Evolutionary conservation across 2,888 invertebrate species (phyloP), one percentile per base, ranked within the genome.

Genomic region (Heliconius sara): DNA sequence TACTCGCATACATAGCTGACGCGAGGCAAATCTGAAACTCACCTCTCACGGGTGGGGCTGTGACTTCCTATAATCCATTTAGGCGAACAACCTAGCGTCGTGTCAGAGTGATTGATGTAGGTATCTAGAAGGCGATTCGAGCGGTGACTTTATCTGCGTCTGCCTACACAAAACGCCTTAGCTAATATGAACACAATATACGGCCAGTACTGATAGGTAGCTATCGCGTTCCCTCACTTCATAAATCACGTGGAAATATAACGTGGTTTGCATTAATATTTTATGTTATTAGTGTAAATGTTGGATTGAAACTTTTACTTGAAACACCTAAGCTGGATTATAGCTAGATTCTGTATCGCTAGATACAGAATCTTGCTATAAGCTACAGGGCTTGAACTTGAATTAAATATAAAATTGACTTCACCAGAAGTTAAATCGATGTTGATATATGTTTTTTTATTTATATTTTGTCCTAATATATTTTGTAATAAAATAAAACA

Each of bases 41-140:
- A 91, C 90, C 90, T 91, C 81, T 85, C 84, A 83, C 86, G 88
- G 88, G 89, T 84, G 89, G 88, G 91, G 91, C 88, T 87, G 86
- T 87, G 89, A 90, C 92, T 93, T 92, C 91, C 93, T 92, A 93
- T 94, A 95, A 95, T 94, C 95, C 93, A 94, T 95, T 95, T 95
- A 92, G 91, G 91, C 91, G 91, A 92, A 93, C 93, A 93, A 92
- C 92, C 93, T 92, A 91, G 88, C 93, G 92, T 93, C 92, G 91
- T 92, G 95, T 94, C 92, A 92, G 88, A 86, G 91, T 95, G 95
- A 95, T 95, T 94, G 94, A 94, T 95, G 93, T 91, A 85, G 84
- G 84, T 83, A 82, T 86, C 86, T 87, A 89, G 88, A 85, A 88
- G 89, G 89, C 90, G 90, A 90, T 90, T 89, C 89, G 86, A 85